These are phyloP conservation scores for Smittia aterrima DNA, from an alignment of 2,888 invertebrate species.

Conservation along the genomic window DNA sequence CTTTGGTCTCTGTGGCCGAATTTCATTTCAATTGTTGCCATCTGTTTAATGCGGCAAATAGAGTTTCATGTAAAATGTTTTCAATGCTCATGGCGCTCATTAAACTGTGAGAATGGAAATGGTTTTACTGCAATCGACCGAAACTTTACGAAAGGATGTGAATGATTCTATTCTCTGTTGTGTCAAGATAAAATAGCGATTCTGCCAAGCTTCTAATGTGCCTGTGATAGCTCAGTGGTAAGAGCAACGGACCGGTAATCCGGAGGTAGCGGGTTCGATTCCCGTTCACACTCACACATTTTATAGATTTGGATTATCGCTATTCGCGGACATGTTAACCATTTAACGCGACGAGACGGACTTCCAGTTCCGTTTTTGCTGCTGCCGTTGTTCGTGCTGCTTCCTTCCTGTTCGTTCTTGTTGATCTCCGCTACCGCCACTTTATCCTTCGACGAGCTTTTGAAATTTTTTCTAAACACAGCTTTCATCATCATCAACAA, in stretches of 20 bases:
- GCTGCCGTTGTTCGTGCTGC: neutral
- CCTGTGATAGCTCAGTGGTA: no score
- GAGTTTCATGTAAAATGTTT: no score
- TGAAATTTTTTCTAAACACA: slow-evolving; percentile 23
- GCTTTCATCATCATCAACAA: slow-evolving; percentile 28
- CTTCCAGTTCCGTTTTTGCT: slow-evolving; percentile 3
- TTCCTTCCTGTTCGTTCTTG: neutral
- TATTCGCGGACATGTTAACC: no score
- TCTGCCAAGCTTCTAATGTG: no score
- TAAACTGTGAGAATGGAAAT: neutral
- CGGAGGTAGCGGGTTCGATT: no score
- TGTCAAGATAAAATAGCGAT: no score
- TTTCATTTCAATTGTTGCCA: no score
- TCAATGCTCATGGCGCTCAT: neutral
- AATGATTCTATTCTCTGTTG: no score
- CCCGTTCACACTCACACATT: no score
- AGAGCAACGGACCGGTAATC: no score
- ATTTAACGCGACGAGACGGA: slow-evolving; percentile 19
- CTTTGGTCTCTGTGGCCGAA: neutral
- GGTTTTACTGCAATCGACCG: neutral
- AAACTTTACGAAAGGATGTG: neutral
- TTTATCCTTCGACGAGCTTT: slow-evolving; percentile 31
- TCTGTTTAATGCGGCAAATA: no score
- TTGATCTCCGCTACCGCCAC: slow-evolving; percentile 12
- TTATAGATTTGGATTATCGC: no score